A percentile compares a stretch with the other conserved stretches of the same genome.
These are phyloP conservation scores for Acleris emargana DNA, from an alignment of 2,888 invertebrate species.

Conservation along the genomic window DNA sequence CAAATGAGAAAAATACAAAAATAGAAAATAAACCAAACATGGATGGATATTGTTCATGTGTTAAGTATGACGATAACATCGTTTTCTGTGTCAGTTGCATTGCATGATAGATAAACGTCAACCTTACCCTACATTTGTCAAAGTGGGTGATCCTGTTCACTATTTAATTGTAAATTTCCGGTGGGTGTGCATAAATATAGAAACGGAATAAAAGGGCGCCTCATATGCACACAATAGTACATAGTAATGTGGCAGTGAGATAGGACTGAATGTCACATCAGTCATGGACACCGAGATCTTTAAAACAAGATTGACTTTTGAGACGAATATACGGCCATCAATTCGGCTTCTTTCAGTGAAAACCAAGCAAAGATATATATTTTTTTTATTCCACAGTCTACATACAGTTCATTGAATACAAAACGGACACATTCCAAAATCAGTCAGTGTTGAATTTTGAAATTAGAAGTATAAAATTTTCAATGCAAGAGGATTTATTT, in stretches of 20 bases:
- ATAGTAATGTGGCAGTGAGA: constrained; percentile 48
- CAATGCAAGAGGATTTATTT: no score
- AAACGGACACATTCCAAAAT: no score
- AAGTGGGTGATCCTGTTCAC: constrained; percentile 61
- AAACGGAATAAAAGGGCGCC: constrained; percentile 53
- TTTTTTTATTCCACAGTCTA: no score
- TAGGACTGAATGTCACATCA: constrained; percentile 53
- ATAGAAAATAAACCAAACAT: constrained; percentile 42
- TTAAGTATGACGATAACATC: not conserved
- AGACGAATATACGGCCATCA: constrained; percentile 44
- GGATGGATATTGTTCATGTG: constrained; percentile 26
- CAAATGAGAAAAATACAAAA: constrained; percentile 32
- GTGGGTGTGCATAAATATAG: constrained; percentile 64
- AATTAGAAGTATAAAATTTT: no score
- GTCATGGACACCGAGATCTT: constrained; percentile 46
- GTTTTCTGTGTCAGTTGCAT: constrained; percentile 5
- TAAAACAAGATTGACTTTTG: constrained; percentile 45
- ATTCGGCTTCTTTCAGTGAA: constrained; percentile 38
- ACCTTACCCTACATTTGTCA: constrained; percentile 66
- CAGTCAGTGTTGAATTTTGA: no score
- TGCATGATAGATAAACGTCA: constrained; percentile 38
- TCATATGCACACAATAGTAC: constrained; percentile 69
- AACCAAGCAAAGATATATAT: no score
- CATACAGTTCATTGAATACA: no score
- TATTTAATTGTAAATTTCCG: constrained; percentile 59